Conservation (phyloP, 2,888 invertebrate species). For the Euphydryas editha region DNA sequence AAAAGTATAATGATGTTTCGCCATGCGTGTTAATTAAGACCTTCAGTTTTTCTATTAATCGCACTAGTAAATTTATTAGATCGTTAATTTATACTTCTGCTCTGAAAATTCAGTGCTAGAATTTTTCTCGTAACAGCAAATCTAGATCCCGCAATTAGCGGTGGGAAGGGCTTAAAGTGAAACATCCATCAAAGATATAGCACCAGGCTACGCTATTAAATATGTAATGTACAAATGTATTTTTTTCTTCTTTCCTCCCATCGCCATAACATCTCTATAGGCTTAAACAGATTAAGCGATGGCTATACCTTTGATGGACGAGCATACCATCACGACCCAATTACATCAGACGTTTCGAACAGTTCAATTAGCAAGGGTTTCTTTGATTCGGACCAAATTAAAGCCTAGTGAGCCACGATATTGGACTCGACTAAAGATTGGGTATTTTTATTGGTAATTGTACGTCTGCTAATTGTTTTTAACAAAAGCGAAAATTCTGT, state of each 20-base stretch:
- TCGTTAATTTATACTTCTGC: conserved; percentile 21
- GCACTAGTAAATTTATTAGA: conserved; percentile 17
- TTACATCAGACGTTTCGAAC: conserved; percentile 43
- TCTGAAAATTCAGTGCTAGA: conserved; percentile 27
- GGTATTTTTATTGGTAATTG: conserved; percentile 14
- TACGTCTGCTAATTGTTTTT: conserved; percentile 6
- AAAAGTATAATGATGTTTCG: not conserved
- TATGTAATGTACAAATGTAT: not conserved
- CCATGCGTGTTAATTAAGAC: not conserved
- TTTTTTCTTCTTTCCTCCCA: not conserved
- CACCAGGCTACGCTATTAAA: not conserved
- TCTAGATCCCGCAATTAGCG: conserved; percentile 38
- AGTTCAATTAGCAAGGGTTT: conserved; percentile 46
- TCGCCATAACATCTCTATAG: not conserved
- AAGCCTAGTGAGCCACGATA: conserved; percentile 28
- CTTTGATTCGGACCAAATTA: conserved; percentile 36
- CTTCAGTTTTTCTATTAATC: not conserved
- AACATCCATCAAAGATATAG: conserved; percentile 17
- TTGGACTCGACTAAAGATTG: conserved; percentile 15
- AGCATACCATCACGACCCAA: conserved; percentile 35
- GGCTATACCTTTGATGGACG: conserved; percentile 7
- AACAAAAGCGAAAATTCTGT: not conserved
- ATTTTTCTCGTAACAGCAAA: conserved; percentile 33
- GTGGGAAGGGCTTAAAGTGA: conserved; percentile 37
- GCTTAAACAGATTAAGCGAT: not conserved